Base-by-base conservation (phyloP, 2,888 invertebrate genomes). In the Tipula lateralis region DNA sequence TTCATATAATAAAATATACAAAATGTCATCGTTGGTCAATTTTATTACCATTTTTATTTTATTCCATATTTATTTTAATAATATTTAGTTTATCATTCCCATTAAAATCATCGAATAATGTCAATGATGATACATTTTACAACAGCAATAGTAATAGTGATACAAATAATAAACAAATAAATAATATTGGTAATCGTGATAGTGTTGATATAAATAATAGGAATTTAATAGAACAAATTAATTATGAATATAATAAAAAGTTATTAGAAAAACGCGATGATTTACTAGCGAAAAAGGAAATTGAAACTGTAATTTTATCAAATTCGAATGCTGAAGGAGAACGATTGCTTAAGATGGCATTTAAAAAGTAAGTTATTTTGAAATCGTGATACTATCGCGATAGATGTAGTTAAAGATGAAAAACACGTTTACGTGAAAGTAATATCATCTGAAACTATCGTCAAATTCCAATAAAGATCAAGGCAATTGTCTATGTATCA, bases 41-140 rank as follows among this genome's bases (percentile, higher is more conserved):
- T 86, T 88, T 91, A 84, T 91, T 92, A 86, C 91, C 92, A 85
- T 89, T 92, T 87, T 88, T 92, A 87, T 91, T 92, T 87, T 92
- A 92, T 88, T 88, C 92, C 85, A 89, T 90, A 86, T 92, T 92
- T 87, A 91, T 92, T 87, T 89, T 91, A 85, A 88, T 91, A 87
- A 91, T 92, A 87, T 91, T 92, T 88, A 90, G 91, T 87, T 88
- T 92, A 85, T 91, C 92, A 3, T 89, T 91, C 83, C 91, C 91
- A 84, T 87, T 91, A 84, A 90, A 89, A 86, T 88, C 88, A 84
- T 32, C 84, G 82, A 30, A 32, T 82, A 82, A 30, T 16, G 32
- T 30, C 12, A 66, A 24, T 83, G 50, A 83, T 32, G 84, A 83
- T 16, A 84, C 82, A 36, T 83, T 29, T 24, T 29, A 12, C 66